A percentile compares a stretch with the other conserved stretches of the same genome.
Evolutionary conservation across 2,888 invertebrate species (phyloP).

Genomic region (Gandaritis pyraliata): DNA sequence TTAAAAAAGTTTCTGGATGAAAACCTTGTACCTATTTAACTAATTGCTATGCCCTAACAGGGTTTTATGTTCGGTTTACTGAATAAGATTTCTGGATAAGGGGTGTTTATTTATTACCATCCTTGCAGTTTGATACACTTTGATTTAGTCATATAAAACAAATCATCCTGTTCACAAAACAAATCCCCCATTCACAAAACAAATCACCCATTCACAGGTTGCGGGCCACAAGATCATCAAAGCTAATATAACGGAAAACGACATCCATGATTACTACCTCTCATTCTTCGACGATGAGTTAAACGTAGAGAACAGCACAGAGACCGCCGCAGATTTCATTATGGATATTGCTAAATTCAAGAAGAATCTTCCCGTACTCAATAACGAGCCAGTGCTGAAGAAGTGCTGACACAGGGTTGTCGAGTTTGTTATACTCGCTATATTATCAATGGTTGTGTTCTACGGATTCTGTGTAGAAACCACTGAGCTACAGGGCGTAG

Average conservation of each 20-base stretch:
- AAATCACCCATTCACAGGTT: conserved; percentile 51
- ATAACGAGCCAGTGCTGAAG: conserved; percentile 48
- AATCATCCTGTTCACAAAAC: no score
- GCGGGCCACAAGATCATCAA: conserved; percentile 63
- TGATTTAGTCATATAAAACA: no score
- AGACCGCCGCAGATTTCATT: conserved; percentile 61
- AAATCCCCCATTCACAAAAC: conserved; percentile 39
- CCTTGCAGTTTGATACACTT: no score
- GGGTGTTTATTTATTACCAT: no score
- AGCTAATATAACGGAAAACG: conserved; percentile 32
- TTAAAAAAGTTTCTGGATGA: no score
- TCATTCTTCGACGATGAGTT: conserved; percentile 60
- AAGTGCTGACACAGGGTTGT: conserved; percentile 55
- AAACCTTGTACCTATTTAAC: no score
- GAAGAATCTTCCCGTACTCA: conserved; percentile 53
- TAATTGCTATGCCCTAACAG: no score
- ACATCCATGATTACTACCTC: conserved; percentile 52
- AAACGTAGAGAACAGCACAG: background rate
- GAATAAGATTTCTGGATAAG: no score
- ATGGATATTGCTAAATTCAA: conserved; percentile 61
- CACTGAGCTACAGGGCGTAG: background rate
- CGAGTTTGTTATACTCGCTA: conserved; percentile 1
- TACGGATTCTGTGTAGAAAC: conserved; percentile 21
- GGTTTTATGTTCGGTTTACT: no score
- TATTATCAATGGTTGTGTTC: conserved; percentile 13